Evolutionary conservation across 2,113 vertebrate species (phyloP).

Genomic region (Corythoichthys intestinalis): DNA sequence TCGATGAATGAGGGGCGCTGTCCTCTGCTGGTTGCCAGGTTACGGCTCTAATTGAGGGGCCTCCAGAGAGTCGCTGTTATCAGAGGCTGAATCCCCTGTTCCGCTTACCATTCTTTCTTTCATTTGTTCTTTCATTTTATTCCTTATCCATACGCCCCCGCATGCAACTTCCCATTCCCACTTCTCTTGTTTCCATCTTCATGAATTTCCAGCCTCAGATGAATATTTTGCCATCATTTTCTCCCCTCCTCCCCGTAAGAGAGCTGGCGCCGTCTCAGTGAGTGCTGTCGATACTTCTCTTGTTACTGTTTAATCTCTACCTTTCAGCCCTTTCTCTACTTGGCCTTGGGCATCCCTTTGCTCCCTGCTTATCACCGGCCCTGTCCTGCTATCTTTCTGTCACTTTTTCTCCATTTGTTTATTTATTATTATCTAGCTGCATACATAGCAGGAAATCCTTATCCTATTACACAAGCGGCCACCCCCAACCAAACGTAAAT

Average conservation of each 20-base stretch:
- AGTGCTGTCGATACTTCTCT: constrained; percentile 23
- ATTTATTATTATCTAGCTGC: constrained; percentile 34
- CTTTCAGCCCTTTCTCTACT: constrained; percentile 32
- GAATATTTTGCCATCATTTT: not conserved
- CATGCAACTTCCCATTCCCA: constrained; percentile 1
- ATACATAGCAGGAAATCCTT: constrained; percentile 55
- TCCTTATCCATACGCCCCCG: constrained; percentile 12
- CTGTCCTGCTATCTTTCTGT: constrained; percentile 24
- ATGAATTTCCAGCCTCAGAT: constrained; percentile 1
- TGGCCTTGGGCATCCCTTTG: constrained; percentile 17
- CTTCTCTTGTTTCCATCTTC: not conserved
- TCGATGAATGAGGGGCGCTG: constrained; percentile 54
- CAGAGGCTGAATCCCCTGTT: constrained; percentile 58
- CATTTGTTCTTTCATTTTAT: constrained; percentile 24
- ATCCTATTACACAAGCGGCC: constrained; percentile 43
- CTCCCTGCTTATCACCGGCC: constrained; percentile 23
- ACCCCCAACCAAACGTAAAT: constrained; percentile 22
- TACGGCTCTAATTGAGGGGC: constrained; percentile 74
- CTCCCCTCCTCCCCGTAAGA: not conserved
- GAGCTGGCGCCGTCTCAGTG: constrained; percentile 3
- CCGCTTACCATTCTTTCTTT: constrained; percentile 28
- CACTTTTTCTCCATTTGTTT: constrained; percentile 12
- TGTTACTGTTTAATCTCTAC: constrained; percentile 32
- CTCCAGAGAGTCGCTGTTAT: constrained; percentile 68
- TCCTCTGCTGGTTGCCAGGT: constrained; percentile 72